phyloP scores from a whole-genome alignment of 2,113 vertebrate genomes.

The Indri indri region DNA sequence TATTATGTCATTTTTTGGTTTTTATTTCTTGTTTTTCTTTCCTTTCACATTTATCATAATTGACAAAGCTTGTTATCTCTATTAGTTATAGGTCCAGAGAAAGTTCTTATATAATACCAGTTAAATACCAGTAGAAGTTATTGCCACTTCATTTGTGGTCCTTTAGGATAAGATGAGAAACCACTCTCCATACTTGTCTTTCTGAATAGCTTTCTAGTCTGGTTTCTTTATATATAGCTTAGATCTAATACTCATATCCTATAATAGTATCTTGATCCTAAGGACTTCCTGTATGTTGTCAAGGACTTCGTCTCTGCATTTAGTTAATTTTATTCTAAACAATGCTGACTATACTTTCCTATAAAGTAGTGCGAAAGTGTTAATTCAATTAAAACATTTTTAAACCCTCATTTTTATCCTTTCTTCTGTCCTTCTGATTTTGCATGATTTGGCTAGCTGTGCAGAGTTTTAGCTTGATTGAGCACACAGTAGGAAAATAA shows the following conservation, averaged over 20 bases:
- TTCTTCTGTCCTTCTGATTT: neutral
- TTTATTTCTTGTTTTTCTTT: constrained; percentile 21
- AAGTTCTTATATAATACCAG: neutral
- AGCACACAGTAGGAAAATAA: neutral
- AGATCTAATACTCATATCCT: neutral
- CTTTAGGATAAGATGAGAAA: neutral
- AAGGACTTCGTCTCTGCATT: neutral
- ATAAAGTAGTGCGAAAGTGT: neutral
- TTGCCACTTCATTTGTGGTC: neutral
- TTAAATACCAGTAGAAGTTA: neutral
- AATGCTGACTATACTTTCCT: neutral
- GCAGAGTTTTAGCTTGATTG: constrained; percentile 16
- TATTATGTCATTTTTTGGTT: neutral
- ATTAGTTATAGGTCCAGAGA: neutral
- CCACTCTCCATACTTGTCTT: neutral
- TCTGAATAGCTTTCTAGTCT: neutral
- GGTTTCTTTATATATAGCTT: neutral
- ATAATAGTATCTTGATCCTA: neutral
- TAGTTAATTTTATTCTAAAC: constrained; percentile 34
- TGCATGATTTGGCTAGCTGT: neutral
- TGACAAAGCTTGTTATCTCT: neutral
- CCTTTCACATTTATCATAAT: neutral
- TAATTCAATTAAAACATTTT: neutral
- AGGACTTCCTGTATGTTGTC: neutral
- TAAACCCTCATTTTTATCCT: neutral